Evolutionary conservation across 2,888 invertebrate species (phyloP).

Genomic region (Glyphotaelius pellucidus): DNA sequence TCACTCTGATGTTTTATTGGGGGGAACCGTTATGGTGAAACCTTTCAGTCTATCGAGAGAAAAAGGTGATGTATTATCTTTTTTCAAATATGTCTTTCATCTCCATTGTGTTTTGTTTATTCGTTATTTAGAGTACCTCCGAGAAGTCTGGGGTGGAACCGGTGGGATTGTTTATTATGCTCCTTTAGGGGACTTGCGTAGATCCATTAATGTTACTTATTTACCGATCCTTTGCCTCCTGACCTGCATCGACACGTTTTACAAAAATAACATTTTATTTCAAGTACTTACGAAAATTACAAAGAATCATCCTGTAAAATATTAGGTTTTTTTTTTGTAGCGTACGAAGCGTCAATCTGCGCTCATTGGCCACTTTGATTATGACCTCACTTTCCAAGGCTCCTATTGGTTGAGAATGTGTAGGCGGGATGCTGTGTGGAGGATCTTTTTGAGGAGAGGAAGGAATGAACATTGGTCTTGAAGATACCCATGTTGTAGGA

Average conservation of each 20-base stretch:
- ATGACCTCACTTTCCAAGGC: too few relatives aligned
- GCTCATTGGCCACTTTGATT: too few relatives aligned
- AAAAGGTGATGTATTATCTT: not conserved
- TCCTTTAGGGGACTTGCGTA: not conserved
- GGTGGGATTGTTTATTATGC: not conserved
- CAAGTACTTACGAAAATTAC: too few relatives aligned
- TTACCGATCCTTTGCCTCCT: not conserved
- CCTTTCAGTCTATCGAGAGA: slow-evolving; percentile 2
- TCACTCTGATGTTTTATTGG: not conserved
- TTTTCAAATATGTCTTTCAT: not conserved
- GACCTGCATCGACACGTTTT: not conserved
- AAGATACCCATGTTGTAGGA: too few relatives aligned
- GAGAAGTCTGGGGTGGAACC: not conserved
- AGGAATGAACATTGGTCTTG: too few relatives aligned
- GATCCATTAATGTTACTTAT: not conserved
- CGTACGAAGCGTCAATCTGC: too few relatives aligned
- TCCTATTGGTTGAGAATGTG: too few relatives aligned
- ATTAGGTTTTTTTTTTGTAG: too few relatives aligned
- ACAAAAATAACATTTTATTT: not conserved
- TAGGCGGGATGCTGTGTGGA: too few relatives aligned
- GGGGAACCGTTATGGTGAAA: not conserved
- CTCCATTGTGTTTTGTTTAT: not conserved
- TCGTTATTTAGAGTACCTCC: not conserved
- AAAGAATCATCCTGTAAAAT: too few relatives aligned
- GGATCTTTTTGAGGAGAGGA: too few relatives aligned